Evolutionary conservation across 2,797 vertebrate genomes (phyloP).

Genomic region (Halcyon chelicuti): DNA sequence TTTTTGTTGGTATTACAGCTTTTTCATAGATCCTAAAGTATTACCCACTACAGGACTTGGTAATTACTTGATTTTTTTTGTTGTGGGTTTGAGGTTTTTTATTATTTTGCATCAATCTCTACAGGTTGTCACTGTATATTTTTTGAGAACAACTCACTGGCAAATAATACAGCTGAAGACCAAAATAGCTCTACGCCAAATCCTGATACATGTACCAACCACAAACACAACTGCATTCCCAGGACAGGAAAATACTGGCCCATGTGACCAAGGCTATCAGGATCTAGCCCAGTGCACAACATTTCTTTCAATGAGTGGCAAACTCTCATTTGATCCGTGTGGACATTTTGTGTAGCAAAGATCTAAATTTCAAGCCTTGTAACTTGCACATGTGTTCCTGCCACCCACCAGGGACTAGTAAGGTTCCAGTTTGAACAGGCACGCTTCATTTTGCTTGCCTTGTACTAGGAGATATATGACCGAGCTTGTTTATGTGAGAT

Average conservation of each 20-base stretch:
- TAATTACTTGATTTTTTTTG: not conserved
- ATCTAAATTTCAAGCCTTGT: not conserved
- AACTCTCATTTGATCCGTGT: not conserved
- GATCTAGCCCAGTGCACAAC: not conserved
- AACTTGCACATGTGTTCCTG: not conserved
- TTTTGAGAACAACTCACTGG: not conserved
- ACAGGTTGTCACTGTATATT: not conserved
- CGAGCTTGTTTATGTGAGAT: slow-evolving; percentile 22
- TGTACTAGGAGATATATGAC: not conserved
- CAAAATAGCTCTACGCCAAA: not conserved
- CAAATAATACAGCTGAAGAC: not conserved
- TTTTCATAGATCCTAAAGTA: not conserved
- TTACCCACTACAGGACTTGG: not conserved
- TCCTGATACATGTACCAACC: not conserved
- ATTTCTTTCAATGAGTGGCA: not conserved
- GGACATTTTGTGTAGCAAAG: not conserved
- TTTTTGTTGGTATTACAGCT: not conserved
- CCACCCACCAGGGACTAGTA: not conserved
- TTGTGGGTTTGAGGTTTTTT: rapidly evolving
- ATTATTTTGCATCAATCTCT: not conserved
- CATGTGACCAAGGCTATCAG: not conserved
- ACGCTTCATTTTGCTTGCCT: slow-evolving; percentile 13
- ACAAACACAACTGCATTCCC: not conserved
- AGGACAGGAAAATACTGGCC: not conserved
- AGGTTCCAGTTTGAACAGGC: slow-evolving; percentile 8